Evolutionary conservation across 2,888 invertebrate genomes (phyloP).

Genomic region (Eumacrocentrus americanus): DNA sequence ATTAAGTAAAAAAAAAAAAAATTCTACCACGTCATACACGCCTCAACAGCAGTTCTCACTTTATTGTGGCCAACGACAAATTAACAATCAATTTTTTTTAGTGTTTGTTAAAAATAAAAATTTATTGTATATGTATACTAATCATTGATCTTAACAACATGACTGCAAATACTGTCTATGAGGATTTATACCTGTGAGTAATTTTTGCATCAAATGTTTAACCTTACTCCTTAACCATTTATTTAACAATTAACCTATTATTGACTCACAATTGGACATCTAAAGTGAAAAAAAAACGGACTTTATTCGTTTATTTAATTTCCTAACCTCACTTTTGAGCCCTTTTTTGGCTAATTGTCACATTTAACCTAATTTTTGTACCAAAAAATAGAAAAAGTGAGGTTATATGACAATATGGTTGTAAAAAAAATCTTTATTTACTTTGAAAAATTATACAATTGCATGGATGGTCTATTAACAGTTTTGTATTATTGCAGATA

Average conservation of each 20-base stretch:
- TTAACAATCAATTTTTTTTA: background rate
- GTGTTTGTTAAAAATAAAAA: background rate
- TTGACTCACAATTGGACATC: background rate
- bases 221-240: too few relatives aligned
- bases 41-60: background rate
- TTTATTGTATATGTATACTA: background rate
- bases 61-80: too few relatives aligned
- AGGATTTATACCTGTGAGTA: constrained; percentile 78
- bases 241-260: background rate
- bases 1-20: background rate
- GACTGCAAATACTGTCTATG: constrained; percentile 65
- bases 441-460: background rate
- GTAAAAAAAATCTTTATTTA: background rate
- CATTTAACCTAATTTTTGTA: background rate
- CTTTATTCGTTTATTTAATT: background rate
- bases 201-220: background rate
- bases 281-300: too few relatives aligned
- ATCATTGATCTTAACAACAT: constrained; percentile 41
- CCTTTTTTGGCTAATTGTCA: background rate
- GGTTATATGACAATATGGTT: background rate
- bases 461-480: too few relatives aligned
- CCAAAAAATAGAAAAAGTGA: background rate
- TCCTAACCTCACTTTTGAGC: background rate
- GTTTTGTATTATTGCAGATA: constrained; percentile 67
- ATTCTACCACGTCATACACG: too few relatives aligned